These are phyloP conservation scores for Drosophila algonquin DNA, from an alignment of 2,888 invertebrate genomes.

Conservation along the genomic window DNA sequence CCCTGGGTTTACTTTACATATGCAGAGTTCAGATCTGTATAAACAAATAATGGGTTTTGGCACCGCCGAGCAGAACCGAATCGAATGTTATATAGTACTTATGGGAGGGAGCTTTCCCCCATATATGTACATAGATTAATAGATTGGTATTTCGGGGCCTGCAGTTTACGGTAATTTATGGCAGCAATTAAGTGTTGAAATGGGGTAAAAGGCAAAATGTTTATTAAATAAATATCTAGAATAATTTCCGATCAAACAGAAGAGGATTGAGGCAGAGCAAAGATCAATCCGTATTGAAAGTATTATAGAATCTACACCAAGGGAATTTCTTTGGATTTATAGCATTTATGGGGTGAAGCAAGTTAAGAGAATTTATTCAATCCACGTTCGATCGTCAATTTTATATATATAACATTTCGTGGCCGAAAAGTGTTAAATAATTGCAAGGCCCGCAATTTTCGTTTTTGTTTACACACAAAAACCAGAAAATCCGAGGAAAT, in stretches of 20 bases:
- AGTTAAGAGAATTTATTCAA: slow-evolving; percentile 40
- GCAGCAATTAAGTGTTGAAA: slow-evolving; percentile 24
- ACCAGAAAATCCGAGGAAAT: slow-evolving; percentile 31
- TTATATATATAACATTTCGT: slow-evolving; percentile 16
- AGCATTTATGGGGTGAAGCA: slow-evolving; percentile 5
- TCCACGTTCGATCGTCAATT: slow-evolving; percentile 1
- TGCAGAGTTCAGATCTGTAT: slow-evolving; percentile 26
- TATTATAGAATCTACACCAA: too few species aligned
- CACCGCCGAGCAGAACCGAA: slow-evolving; percentile 42
- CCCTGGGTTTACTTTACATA: slow-evolving; percentile 17
- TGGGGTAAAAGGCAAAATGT: slow-evolving; percentile 11
- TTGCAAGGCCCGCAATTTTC: slow-evolving; percentile 52
- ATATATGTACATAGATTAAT: slow-evolving; percentile 18
- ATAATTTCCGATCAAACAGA: not conserved
- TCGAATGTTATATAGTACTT: slow-evolving; percentile 21
- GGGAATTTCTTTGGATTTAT: not conserved
- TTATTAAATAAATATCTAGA: slow-evolving; percentile 15
- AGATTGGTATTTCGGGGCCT: slow-evolving; percentile 9
- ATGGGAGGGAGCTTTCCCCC: not conserved
- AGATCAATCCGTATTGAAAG: too few species aligned
- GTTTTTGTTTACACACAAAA: slow-evolving; percentile 60
- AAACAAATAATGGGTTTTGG: slow-evolving; percentile 48
- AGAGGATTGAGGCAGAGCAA: not conserved
- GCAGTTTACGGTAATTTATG: slow-evolving; percentile 25
- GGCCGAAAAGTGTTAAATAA: slow-evolving; percentile 68